A percentile compares a stretch with the other conserved stretches of the same genome.
Conservation (phyloP, 2,888 invertebrate genomes). For the Zaprionus obscuricornis region DNA sequence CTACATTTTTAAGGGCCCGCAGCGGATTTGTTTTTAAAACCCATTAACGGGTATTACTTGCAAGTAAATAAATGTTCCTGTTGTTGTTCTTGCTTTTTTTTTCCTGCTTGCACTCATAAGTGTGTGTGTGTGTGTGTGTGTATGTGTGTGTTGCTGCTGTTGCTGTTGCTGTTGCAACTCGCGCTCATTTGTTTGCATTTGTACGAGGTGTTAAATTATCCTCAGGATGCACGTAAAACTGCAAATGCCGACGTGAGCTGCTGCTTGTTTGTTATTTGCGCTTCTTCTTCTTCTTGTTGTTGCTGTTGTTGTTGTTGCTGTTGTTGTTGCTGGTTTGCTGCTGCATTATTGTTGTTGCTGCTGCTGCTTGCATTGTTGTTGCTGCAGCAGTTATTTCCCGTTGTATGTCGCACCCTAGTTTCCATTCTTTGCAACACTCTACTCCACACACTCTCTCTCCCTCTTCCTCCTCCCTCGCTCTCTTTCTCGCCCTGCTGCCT, state of each 20-base stretch:
- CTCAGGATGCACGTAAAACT: slow-evolving; percentile 75
- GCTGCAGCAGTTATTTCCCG: slow-evolving; percentile 33
- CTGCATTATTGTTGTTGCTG: slow-evolving; percentile 15
- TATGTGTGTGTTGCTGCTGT: slow-evolving; percentile 2
- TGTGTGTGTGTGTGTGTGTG: not conserved
- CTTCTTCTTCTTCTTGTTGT: slow-evolving; percentile 38
- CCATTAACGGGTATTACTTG: slow-evolving; percentile 76
- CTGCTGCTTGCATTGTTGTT: slow-evolving; percentile 10
- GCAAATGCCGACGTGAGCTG: slow-evolving; percentile 65
- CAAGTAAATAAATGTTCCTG: slow-evolving; percentile 74
- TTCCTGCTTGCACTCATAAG: not conserved
- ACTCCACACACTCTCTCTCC: not conserved
- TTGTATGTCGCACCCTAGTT: slow-evolving; percentile 28
- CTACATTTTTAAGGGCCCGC: slow-evolving; percentile 71
- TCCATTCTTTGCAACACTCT: not conserved
- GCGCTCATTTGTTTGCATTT: slow-evolving; percentile 74
- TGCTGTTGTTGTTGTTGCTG: slow-evolving; percentile 21
- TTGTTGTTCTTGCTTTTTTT: slow-evolving; percentile 34
- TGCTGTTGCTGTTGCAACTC: slow-evolving; percentile 18
- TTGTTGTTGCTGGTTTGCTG: not conserved
- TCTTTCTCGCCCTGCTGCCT: not conserved
- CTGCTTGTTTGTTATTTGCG: slow-evolving; percentile 18
- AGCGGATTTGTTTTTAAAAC: slow-evolving; percentile 78
- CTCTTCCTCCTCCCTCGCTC: not conserved
- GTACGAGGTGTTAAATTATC: slow-evolving; percentile 75